These are phyloP conservation scores for Amphiprion clarkii DNA, from an alignment of 2,797 vertebrate genomes.

Conservation along the genomic window DNA sequence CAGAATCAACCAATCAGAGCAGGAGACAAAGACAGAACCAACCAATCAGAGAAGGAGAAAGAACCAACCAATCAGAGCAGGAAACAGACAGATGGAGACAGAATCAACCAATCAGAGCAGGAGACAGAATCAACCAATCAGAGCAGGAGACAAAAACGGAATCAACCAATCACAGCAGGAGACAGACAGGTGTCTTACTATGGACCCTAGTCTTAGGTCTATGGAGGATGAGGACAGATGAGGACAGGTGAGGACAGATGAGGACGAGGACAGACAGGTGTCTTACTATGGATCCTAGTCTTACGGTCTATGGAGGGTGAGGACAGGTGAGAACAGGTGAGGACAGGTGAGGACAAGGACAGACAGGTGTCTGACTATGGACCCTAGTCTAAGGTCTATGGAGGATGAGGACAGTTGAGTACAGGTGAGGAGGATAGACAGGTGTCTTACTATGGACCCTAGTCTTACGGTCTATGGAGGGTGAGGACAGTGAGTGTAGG, in stretches of 20 bases:
- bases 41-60: slow-evolving; percentile 13
- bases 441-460: too few species aligned
- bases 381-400: too few species aligned
- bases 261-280: slow-evolving; percentile 74
- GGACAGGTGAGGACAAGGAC: too few species aligned
- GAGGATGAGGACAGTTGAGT: not conserved
- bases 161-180: not conserved
- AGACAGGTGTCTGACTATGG: not conserved
- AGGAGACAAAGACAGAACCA: not conserved
- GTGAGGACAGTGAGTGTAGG: too few species aligned
- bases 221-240: slow-evolving; percentile 84
- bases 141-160: not conserved
- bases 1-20: not conserved
- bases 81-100: too few species aligned
- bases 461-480: too few species aligned
- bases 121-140: not conserved
- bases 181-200: slow-evolving; percentile 90
- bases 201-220: slow-evolving; percentile 99
- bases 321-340: too few species aligned
- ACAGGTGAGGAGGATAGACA: slow-evolving; percentile 37
- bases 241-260: too few species aligned
- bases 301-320: slow-evolving; percentile 98
- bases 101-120: not conserved
- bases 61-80: not conserved
- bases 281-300: slow-evolving; percentile 99